A percentile compares a stretch with the other conserved stretches of the same genome.
Conservation (phyloP, 2,113 vertebrate species). For the Mesembrinibis cayennensis region DNA sequence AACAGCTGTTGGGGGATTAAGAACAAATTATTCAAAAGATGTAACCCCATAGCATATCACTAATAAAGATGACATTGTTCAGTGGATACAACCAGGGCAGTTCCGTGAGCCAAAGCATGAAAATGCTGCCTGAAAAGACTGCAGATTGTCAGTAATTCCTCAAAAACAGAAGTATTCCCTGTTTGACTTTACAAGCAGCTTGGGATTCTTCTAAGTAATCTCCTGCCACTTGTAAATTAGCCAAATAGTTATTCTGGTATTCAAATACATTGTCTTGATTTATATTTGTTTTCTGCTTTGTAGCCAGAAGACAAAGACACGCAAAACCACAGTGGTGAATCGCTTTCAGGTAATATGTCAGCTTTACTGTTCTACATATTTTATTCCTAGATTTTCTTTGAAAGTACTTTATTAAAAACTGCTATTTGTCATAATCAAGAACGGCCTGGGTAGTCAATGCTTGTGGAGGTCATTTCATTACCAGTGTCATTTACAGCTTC, state of each 20-base stretch:
- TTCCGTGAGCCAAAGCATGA: neutral
- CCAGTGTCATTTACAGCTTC: neutral
- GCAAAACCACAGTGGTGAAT: conserved; percentile 50
- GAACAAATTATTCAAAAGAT: neutral
- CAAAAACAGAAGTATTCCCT: neutral
- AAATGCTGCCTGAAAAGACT: neutral
- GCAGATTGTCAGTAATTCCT: neutral
- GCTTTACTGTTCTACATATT: neutral
- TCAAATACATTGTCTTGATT: conserved; percentile 17
- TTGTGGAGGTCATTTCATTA: neutral
- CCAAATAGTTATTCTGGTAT: neutral
- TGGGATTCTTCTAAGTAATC: neutral
- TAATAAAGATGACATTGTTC: neutral
- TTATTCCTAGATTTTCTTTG: neutral
- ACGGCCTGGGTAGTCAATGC: neutral
- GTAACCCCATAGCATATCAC: neutral
- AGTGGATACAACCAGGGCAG: neutral
- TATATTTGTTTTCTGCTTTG: conserved; percentile 51
- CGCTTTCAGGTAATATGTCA: conserved; percentile 71
- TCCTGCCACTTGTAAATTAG: neutral
- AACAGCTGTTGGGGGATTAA: neutral
- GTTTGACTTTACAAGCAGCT: neutral
- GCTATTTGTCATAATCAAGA: neutral
- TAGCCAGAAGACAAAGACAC: conserved; percentile 77
- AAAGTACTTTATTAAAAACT: neutral